Base-by-base conservation (phyloP, 2,113 vertebrate genomes). In the Xiphias gladius region DNA sequence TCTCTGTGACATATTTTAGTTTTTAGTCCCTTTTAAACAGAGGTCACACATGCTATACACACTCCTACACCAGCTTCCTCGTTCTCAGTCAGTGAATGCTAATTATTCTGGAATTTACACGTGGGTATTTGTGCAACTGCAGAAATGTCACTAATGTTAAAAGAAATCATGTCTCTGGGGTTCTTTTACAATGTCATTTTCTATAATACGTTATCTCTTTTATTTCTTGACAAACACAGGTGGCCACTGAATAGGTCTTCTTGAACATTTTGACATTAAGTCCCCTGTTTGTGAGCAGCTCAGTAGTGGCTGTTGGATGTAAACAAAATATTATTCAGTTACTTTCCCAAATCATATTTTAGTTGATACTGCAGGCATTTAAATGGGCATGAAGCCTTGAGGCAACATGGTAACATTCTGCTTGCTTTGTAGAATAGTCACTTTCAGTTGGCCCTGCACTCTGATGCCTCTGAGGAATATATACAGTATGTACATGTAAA, bases 61-160 rank as follows among this genome's bases (percentile, higher is more conserved):
- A 26, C 19, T 65, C 67, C 12, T 10, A 39, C 37, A 58, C 6
- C 20, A 30, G 14, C 24, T 55, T 68, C 13, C 4, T 22, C 58
- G 68, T 84, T 74, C 13, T 72, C 68, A 62, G 57, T 71, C 64
- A 16, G 32, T 78, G 69, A 75, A 69, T 86, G 55, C 30, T 59
- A 73, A 85, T 77, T 78, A 73, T 61, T 39, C 19, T 7, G 8
- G 28, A 48, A 64, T 66, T 72, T 39, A 57, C 5, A n/a, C n/a
- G n/a, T n/a, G n/a, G n/a, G n/a, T n/a, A n/a, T 78, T 72, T 30
- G 17, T 79, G 79, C 57, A 84, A 82, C 62, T 77, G 73, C 61
- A 69, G 82, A 68, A 90, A 88, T 48, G 61, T 22, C 37, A 63
- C 62, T 59, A 72, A 74, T 41, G 39, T 63, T 76, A 2, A 35